A percentile compares a stretch with the other conserved stretches of the same genome.
These are phyloP conservation scores for Melanotus villosus DNA, from an alignment of 2,888 invertebrate species.

Conservation along the genomic window DNA sequence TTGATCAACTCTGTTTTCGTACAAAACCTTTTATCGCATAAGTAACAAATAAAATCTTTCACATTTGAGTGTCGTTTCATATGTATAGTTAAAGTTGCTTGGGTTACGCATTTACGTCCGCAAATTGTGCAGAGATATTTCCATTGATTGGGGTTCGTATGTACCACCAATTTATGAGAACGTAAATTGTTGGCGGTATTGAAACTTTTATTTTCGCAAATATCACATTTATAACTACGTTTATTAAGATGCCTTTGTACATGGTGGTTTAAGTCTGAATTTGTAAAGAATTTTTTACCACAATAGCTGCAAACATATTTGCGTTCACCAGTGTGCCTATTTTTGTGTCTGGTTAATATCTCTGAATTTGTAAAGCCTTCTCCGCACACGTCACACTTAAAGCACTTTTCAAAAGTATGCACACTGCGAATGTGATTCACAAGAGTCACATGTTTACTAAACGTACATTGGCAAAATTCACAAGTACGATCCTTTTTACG, in stretches of 20 bases:
- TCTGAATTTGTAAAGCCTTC: conserved; percentile 16
- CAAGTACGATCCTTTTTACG: conserved; percentile 3
- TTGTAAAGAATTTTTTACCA: conserved; percentile 15
- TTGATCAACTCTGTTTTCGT: conserved; percentile 4
- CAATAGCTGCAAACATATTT: conserved; percentile 21
- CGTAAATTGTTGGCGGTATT: conserved; percentile 7
- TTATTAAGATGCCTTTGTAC: conserved; percentile 9
- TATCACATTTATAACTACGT: conserved; percentile 12
- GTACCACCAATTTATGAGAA: not conserved
- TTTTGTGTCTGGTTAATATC: conserved; percentile 11
- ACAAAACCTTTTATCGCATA: conserved; percentile 6
- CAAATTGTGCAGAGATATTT: conserved; percentile 18
- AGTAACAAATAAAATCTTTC: not conserved
- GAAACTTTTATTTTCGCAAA: conserved; percentile 13
- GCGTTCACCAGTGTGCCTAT: conserved; percentile 18
- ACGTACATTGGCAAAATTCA: not conserved
- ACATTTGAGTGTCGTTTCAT: conserved; percentile 6
- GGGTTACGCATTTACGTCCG: conserved; percentile 17
- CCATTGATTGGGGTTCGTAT: conserved; percentile 14
- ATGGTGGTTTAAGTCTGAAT: conserved; percentile 16
- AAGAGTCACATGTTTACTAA: conserved; percentile 6
- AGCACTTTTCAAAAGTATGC: conserved; percentile 14
- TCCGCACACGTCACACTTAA: conserved; percentile 12
- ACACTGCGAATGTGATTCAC: conserved; percentile 4
- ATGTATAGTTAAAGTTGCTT: conserved; percentile 2